These are phyloP conservation scores for Melanostoma scalare DNA, from an alignment of 2,888 invertebrate genomes.

Conservation along the genomic window DNA sequence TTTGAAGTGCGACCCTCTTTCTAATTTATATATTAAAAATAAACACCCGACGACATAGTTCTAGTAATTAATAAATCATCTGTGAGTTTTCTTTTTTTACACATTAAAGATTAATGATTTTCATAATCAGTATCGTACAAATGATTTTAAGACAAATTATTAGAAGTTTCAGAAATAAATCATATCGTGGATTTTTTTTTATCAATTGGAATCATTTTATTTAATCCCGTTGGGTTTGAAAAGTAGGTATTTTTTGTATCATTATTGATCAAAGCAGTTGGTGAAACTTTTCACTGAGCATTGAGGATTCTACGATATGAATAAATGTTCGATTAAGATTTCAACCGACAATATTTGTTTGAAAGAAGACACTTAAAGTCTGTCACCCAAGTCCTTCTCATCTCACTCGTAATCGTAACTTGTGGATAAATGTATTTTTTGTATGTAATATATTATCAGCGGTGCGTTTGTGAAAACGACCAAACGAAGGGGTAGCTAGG, in stretches of 20 bases:
- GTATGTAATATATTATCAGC: slow-evolving; percentile 43
- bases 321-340: background rate
- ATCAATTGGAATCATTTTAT: slow-evolving; percentile 8
- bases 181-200: slow-evolving; percentile 54
- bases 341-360: background rate
- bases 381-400: slow-evolving; percentile 3
- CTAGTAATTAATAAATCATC: slow-evolving; percentile 67
- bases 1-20: slow-evolving; percentile 50
- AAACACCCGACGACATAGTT: slow-evolving; percentile 52
- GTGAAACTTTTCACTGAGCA: slow-evolving; percentile 21
- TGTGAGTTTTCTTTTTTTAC: background rate
- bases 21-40: slow-evolving; percentile 65
- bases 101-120: too few relatives aligned
- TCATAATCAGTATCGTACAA: too few relatives aligned
- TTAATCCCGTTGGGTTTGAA: slow-evolving; percentile 7
- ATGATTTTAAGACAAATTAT: too few relatives aligned
- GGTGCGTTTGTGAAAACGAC: slow-evolving; percentile 20
- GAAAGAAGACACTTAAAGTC: background rate
- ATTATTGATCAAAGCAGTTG: slow-evolving; percentile 34
- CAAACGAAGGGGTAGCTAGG: slow-evolving; percentile 16
- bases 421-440: slow-evolving; percentile 25
- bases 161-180: slow-evolving; percentile 39
- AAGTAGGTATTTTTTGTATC: background rate
- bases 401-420: background rate
- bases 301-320: background rate